A percentile compares a stretch with the other conserved stretches of the same genome.
phyloP scores from a whole-genome alignment of 2,797 vertebrate genomes.

The Poliocrania exsul region DNA sequence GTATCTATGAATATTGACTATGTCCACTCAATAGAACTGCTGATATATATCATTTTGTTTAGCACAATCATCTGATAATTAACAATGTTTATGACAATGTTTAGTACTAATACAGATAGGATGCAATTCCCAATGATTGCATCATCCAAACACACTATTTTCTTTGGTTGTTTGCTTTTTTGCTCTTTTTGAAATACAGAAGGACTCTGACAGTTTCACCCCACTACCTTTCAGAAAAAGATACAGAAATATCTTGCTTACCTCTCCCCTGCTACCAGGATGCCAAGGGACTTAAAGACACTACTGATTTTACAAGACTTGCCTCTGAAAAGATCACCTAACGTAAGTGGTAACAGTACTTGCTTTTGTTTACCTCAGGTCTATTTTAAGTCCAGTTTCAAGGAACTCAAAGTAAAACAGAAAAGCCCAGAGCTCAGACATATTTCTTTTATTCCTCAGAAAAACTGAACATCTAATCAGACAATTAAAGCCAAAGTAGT shows the following conservation, averaged over 20 bases:
- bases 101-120: background rate
- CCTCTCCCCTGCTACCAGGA: background rate
- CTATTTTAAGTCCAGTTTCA: background rate
- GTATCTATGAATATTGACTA: background rate
- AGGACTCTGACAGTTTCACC: background rate
- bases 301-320: background rate
- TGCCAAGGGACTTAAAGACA: background rate
- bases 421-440: background rate
- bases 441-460: background rate
- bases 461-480: background rate
- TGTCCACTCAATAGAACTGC: background rate
- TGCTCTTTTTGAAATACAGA: background rate
- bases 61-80: background rate
- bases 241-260: background rate
- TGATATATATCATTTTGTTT: background rate
- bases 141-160: background rate
- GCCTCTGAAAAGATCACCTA: background rate
- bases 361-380: slow-evolving; percentile 6
- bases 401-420: background rate
- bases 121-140: background rate
- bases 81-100: background rate
- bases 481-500: background rate
- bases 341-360: background rate
- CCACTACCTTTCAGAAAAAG: background rate
- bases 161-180: background rate